Conservation (phyloP, 1,140 invertebrate species). For the Drosophila auraria region DNA sequence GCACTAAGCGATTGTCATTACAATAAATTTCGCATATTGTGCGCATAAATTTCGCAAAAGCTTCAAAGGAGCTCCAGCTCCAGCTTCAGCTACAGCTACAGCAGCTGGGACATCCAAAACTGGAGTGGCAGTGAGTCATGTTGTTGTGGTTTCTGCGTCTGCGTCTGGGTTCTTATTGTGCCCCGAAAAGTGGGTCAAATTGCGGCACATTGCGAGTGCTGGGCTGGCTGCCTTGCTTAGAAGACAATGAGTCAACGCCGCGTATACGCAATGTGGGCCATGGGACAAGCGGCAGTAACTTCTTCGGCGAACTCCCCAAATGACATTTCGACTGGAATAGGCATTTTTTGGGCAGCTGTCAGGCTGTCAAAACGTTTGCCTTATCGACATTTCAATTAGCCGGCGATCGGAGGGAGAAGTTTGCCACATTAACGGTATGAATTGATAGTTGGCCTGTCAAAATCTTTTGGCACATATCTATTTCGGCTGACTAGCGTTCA, state of each 20-base stretch:
- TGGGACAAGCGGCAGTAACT: constrained; percentile 61
- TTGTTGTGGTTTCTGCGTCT: constrained; percentile 19
- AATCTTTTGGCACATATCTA: constrained; percentile 80
- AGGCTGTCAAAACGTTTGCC: constrained; percentile 66
- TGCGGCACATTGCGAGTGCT: constrained; percentile 53
- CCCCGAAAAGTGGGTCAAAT: constrained; percentile 59
- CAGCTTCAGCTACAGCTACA: not conserved
- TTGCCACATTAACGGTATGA: constrained; percentile 55
- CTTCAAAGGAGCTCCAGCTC: constrained; percentile 66
- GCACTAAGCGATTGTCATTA: constrained; percentile 81
- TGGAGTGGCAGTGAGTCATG: constrained; percentile 59
- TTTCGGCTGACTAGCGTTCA: constrained; percentile 67
- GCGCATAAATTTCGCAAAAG: constrained; percentile 77
- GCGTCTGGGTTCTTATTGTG: constrained; percentile 42
- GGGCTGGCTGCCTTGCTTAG: constrained; percentile 12
- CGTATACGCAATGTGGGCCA: constrained; percentile 79
- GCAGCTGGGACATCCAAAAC: constrained; percentile 69
- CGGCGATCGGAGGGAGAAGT: constrained; percentile 54
- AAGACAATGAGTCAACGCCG: constrained; percentile 71
- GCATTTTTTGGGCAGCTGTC: constrained; percentile 48
- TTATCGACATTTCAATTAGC: constrained; percentile 82
- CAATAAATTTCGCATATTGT: constrained; percentile 83
- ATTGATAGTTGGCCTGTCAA: constrained; percentile 74
- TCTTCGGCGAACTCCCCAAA: constrained; percentile 34
- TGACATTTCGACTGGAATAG: constrained; percentile 44